Base-by-base conservation (phyloP, 2,113 vertebrate species). In the Xenopus borealis region DNA sequence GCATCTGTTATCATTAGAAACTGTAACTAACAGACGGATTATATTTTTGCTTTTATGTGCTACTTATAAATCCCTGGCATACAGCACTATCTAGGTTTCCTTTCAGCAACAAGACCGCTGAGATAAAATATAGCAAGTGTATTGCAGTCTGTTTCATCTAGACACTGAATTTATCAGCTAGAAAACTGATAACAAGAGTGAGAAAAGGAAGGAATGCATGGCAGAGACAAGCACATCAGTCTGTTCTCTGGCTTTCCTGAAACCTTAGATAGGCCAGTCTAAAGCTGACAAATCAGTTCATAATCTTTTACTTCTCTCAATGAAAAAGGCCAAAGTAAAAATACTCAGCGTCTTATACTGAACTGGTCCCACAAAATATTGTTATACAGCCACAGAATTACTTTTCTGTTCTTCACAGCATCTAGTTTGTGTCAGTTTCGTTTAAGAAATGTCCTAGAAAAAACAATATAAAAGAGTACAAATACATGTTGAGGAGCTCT, bases 121-220 rank as follows among this genome's bases (percentile, higher is more conserved):
- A 44, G 45, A 52, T 66, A 12, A 66, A 17, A 58, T 33, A 47
- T 50, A 18, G 65, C 18, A 23, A 67, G n/a, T 50, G 7, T 50
- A 50, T 52, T 50, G 65, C 65, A 67, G 45, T 47, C 18, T 50
- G 19, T 67, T 67, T 67, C 46, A 50, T 50, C 65, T 50, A 20
- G 65, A 50, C 40, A 67, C 65, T 50, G 11, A 45, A 67, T 67
- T 18, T 67, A 20, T 50, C 65, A 14, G 17, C 65, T 45, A 50
- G 12, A 45, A 67, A 67, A 12, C 44, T 67, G 65, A 67, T 67
- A 67, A 18, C 2, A 47, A 50, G 12, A 17, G 52, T 74, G 65
- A 82, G 82, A 78, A 67, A 66, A 52, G 69, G 52, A 70, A 84
- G 78, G 80, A 77, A 81, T 81, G 63, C 71, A 46, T 68, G 78